Conservation (phyloP, 2,113 vertebrate genomes). For the Gymnobelideus leadbeateri region DNA sequence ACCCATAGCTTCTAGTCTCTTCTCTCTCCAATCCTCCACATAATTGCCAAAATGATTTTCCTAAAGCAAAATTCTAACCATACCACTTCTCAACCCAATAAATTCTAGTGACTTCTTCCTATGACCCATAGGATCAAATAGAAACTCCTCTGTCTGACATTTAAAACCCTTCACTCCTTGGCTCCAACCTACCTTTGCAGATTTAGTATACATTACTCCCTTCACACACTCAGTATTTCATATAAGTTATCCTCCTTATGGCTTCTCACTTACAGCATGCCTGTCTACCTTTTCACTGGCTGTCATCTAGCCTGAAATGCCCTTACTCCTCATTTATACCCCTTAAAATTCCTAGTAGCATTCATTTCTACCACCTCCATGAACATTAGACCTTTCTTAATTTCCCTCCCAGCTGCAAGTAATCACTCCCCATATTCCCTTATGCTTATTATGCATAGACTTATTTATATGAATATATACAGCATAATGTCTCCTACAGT, state of each 20-base stretch:
- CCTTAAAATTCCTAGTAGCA: neutral
- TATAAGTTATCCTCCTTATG: no score
- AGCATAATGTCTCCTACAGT: neutral
- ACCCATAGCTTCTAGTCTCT: neutral
- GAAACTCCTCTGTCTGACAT: neutral
- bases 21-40: neutral
- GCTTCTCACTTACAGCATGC: no score
- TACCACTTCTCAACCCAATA: neutral
- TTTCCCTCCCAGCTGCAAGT: neutral
- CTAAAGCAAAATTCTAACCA: neutral
- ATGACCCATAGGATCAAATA: neutral
- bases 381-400: neutral
- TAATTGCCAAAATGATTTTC: neutral
- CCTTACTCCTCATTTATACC: no score
- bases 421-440: neutral
- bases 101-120: no score
- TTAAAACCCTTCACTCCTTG: neutral
- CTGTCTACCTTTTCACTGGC: no score
- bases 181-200: neutral
- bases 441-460: neutral
- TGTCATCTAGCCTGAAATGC: no score
- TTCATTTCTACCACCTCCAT: neutral
- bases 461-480: neutral
- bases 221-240: neutral
- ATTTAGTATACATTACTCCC: neutral